Evolutionary conservation across 2,113 vertebrate genomes (phyloP), one percentile per base, ranked within the genome.

Genomic region (Sterrhoptilus dennistouni): DNA sequence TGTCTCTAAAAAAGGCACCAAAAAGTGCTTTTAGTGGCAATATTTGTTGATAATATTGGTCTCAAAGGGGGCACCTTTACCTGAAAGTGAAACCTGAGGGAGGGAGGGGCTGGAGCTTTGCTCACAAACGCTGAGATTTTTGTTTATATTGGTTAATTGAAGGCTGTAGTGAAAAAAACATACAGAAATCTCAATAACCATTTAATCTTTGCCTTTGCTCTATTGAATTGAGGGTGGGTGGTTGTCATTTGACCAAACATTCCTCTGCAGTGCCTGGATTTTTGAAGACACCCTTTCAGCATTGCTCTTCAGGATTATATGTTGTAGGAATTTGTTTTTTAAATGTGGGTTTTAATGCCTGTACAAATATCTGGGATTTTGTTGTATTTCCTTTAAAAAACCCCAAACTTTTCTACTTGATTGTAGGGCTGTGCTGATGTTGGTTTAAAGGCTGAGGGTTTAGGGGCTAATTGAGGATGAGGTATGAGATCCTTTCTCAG

Each of bases 321-420:
- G 2, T 25, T 5, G n/a, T 19, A 9, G 15, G 6, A 8, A 38
- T 38, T 38, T 21, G 18, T 33, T 45, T 28, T 31, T 28, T 6
- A 5, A 28, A n/a, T 61, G 8, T 71, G 64, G 8, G 1, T 22
- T 89, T 81, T 45, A 56, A 23, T 22, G 9, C 35, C 28, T 54
- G 18, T 12, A 42, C 29, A n/a, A 81, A 40, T 54, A 75, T 0
- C 14, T 70, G 52, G 9, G 35, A 45, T 31, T 49, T 25, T 28
- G 3, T 42, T 40, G 12, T 2, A 35, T 78, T 66, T 54, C 19
- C n/a, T 56, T 8, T 31, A 36, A 77, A 52, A 23, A 5, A 7
- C 14, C 14, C 28, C 5, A 31, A 33, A 9, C 5, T 64, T n/a
- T 81, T 53, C 22, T 20, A 0, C 25, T 14, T 64, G 29, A 1